Conservation (phyloP, 2,113 vertebrate species). For the Oryzias woworae region DNA sequence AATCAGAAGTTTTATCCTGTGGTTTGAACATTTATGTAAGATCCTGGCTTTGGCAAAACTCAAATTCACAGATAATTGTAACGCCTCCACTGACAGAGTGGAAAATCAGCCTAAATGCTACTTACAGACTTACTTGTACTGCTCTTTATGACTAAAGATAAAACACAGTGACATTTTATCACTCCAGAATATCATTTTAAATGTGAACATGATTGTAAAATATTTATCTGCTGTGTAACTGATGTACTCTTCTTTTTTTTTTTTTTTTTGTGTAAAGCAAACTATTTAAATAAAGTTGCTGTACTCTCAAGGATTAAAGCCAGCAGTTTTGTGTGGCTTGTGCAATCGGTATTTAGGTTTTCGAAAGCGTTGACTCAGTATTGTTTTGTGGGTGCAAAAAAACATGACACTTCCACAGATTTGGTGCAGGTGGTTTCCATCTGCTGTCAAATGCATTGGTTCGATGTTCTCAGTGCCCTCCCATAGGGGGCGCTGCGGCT, state of each 20-base stretch:
- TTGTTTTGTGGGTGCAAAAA: neutral
- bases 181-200: slow-evolving; percentile 36
- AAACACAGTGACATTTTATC: slow-evolving; percentile 32
- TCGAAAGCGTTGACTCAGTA: slow-evolving; percentile 18
- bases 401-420: neutral
- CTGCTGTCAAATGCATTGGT: neutral
- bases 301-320: slow-evolving; percentile 73
- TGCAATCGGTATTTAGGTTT: slow-evolving; percentile 1
- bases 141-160: slow-evolving; percentile 24
- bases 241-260: slow-evolving; percentile 87
- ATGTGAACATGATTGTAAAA: slow-evolving; percentile 87
- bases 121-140: slow-evolving; percentile 12
- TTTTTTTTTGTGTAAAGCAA: slow-evolving; percentile 88
- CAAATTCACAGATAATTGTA: slow-evolving; percentile 2
- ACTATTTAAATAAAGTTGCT: slow-evolving; percentile 97
- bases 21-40: neutral
- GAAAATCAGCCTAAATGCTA: slow-evolving; percentile 25
- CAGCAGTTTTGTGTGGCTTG: slow-evolving; percentile 18
- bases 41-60: slow-evolving; percentile 8
- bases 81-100: slow-evolving; percentile 24
- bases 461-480: too few relatives aligned
- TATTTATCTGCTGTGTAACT: slow-evolving; percentile 97
- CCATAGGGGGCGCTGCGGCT: neutral
- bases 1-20: slow-evolving; percentile 7
- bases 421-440: slow-evolving; percentile 22